Evolutionary conservation across 2,888 invertebrate species (phyloP), one percentile per base, ranked within the genome.

Genomic region (Netelia melanura): DNA sequence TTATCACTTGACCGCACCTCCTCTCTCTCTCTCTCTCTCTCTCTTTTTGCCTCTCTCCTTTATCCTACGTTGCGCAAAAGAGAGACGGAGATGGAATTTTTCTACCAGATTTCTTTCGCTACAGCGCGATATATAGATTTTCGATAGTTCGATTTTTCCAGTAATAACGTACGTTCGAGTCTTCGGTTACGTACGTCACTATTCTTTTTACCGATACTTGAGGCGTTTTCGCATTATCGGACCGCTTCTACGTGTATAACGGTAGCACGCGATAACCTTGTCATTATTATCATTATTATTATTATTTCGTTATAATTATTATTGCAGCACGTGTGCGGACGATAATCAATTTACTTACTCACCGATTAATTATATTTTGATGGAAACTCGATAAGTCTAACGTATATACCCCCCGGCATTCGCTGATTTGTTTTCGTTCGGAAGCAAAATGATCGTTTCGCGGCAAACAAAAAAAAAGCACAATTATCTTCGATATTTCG

Each of bases 121-220:
- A 10, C 10, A 21, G 56, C 21, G 11, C 43, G 25, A 65, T 74
- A 70, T 83, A 83, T 83, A 68, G 79, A 83, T 83, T 79, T 75
- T 75, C 83, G 74, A 83, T 83, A 56, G 54, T 56, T 83, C 83
- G 61, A 72, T 61, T 65, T 62, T 70, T 25, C 25, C 68, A 61
- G 9, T 52, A 54, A 61, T 79, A 10, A 62, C 65, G 44, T 38
- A 44, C 44, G 38, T 25, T n/a, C 1, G 43, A 52, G 14, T 67
- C 58, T 56, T 10, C 38, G 68, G 52, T 30, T 23, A 17, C 17
- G 21, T 43, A 52, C 48, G 14, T 48, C 30, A 30, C 48, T 3
- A 48, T 48, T 70, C 61, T 14, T 62, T 48, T 21, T 54, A 23
- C 21, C 30, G n/a, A 44, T 68, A 76, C 76, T 67, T 30, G 5